Evolutionary conservation across 2,888 invertebrate genomes (phyloP).

Genomic region (Ceraclea dissimilis): DNA sequence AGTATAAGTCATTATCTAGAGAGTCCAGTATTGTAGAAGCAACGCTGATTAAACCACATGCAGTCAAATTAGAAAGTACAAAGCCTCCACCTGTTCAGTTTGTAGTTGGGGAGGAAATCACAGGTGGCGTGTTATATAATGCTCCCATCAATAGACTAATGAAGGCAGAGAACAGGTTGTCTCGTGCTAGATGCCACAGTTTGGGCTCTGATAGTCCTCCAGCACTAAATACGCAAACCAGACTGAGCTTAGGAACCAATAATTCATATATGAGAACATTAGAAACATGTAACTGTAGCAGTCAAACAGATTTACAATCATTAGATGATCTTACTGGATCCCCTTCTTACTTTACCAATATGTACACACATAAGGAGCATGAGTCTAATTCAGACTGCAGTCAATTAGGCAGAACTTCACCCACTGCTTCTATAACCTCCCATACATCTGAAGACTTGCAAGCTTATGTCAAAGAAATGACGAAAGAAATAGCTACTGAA

Average conservation of each 20-base stretch:
- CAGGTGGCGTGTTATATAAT: slow-evolving; percentile 31
- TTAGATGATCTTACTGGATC: slow-evolving; percentile 50
- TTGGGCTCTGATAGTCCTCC: slow-evolving; percentile 52
- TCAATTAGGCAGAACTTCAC: slow-evolving; percentile 49
- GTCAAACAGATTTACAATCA: slow-evolving; percentile 64
- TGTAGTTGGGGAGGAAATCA: slow-evolving; percentile 60
- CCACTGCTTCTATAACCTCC: slow-evolving; percentile 46
- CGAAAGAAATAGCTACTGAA: slow-evolving; percentile 70
- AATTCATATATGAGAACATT: slow-evolving; percentile 35
- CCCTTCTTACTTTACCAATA: slow-evolving; percentile 42
- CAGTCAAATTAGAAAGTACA: slow-evolving; percentile 31
- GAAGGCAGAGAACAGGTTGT: slow-evolving; percentile 22
- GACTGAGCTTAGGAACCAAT: slow-evolving; percentile 56
- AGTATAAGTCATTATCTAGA: slow-evolving; percentile 41
- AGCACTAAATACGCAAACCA: slow-evolving; percentile 48
- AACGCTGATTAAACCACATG: slow-evolving; percentile 34
- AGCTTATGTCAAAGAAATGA: slow-evolving; percentile 70
- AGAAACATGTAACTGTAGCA: slow-evolving; percentile 61
- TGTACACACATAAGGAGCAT: slow-evolving; percentile 40
- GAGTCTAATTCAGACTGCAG: slow-evolving; percentile 48
- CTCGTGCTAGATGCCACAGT: slow-evolving; percentile 58
- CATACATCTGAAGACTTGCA: slow-evolving; percentile 59
- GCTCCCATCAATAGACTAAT: slow-evolving; percentile 22
- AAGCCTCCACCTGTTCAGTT: slow-evolving; percentile 51
- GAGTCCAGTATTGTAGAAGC: slow-evolving; percentile 43